These are phyloP conservation scores for Luperina nickerlii DNA, from an alignment of 2,888 invertebrate species.

Conservation along the genomic window DNA sequence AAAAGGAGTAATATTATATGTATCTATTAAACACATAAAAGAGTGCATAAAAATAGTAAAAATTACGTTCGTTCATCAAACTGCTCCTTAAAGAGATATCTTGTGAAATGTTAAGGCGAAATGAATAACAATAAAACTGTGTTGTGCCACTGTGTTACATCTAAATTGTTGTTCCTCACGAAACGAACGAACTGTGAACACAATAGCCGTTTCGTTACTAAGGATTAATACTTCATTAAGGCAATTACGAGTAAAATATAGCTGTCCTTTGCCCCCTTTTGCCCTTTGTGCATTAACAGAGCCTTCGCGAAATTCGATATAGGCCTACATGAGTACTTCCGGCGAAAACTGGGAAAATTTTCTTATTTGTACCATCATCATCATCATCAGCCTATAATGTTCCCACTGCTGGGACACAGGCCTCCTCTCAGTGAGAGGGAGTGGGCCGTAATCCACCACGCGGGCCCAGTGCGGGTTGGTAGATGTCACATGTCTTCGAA, in stretches of 20 bases:
- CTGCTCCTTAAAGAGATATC: constrained; percentile 41
- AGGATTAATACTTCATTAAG: constrained; percentile 48
- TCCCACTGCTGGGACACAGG: too few species aligned
- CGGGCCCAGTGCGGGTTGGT: too few species aligned
- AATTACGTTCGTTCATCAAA: not conserved
- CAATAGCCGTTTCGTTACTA: constrained; percentile 43
- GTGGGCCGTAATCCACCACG: too few species aligned
- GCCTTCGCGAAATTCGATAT: not conserved
- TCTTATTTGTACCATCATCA: too few species aligned
- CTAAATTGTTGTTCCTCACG: constrained; percentile 46
- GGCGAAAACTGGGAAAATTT: too few species aligned
- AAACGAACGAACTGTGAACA: constrained; percentile 50
- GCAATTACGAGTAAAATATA: constrained; percentile 38
- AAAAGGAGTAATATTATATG: not conserved
- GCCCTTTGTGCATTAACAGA: not conserved
- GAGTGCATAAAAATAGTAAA: not conserved
- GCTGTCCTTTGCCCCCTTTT: not conserved
- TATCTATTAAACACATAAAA: not conserved
- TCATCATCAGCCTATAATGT: too few species aligned
- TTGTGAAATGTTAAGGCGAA: constrained; percentile 35
- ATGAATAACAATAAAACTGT: constrained; percentile 41
- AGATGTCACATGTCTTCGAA: too few species aligned
- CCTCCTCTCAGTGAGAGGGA: too few species aligned
- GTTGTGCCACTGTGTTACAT: constrained; percentile 38
- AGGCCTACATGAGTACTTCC: not conserved